Conservation (phyloP, 2,888 invertebrate species). For the Sinotaia quadrata region DNA sequence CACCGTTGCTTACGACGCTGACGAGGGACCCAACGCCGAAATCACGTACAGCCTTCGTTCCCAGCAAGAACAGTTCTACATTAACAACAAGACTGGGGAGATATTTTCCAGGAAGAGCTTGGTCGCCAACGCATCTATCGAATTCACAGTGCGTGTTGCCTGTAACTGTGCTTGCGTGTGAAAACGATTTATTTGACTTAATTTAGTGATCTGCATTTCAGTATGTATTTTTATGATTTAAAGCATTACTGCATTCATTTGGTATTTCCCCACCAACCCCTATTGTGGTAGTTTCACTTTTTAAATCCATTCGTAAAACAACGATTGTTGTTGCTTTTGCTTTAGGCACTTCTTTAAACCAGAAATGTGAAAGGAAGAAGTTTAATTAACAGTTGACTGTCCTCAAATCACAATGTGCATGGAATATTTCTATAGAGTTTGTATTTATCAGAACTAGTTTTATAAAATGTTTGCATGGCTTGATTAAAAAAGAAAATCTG, state of each 20-base stretch:
- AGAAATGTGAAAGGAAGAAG: neutral
- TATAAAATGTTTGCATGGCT: neutral
- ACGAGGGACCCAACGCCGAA: conserved; percentile 72
- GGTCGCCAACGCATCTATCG: conserved; percentile 79
- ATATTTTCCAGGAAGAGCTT: conserved; percentile 84
- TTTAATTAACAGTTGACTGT: too few relatives aligned
- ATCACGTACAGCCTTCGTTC: conserved; percentile 80
- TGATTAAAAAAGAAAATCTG: neutral
- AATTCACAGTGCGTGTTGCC: conserved; percentile 77
- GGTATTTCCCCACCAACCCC: neutral
- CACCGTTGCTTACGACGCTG: conserved; percentile 65
- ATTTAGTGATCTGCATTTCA: neutral
- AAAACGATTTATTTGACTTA: too few relatives aligned
- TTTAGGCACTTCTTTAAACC: too few relatives aligned
- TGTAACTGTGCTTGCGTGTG: too few relatives aligned
- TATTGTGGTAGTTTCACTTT: too few relatives aligned
- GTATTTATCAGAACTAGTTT: too few relatives aligned
- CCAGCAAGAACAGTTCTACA: conserved; percentile 78
- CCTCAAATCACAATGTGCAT: too few relatives aligned
- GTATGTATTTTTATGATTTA: neutral
- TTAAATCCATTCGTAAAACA: too few relatives aligned
- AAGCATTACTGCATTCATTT: neutral
- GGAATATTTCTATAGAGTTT: too few relatives aligned
- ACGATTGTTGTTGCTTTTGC: too few relatives aligned
- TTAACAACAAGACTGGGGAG: conserved; percentile 86